Percentiles rank a stretch among this genome's conserved stretches.
These are phyloP conservation scores for Aleiodes alternator DNA, from an alignment of 2,888 invertebrate genomes.

Conservation along the genomic window DNA sequence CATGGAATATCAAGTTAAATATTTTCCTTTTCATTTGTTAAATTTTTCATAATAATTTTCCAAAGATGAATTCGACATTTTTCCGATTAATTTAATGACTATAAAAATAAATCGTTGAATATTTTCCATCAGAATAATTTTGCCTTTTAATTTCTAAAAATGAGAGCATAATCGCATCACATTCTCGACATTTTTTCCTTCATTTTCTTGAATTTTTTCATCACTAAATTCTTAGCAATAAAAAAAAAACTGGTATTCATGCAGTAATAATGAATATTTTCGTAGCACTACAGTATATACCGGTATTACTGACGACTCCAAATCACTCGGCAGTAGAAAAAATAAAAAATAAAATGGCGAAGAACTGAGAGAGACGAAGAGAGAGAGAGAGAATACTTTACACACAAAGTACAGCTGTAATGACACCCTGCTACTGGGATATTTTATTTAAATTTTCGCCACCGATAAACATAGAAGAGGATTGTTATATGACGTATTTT, in stretches of 20 bases:
- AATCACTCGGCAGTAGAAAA: conserved; percentile 13
- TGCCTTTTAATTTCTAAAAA: too few species aligned
- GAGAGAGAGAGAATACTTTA: conserved; percentile 24
- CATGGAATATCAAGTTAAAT: background rate
- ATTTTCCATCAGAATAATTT: too few species aligned
- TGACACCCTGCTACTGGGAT: conserved; percentile 42
- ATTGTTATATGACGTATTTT: conserved; percentile 58
- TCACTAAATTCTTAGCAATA: background rate
- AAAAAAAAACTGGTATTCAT: background rate
- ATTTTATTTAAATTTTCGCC: conserved; percentile 52
- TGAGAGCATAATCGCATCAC: too few species aligned
- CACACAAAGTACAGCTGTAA: conserved; percentile 37
- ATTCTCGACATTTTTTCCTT: too few species aligned
- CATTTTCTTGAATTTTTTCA: too few species aligned
- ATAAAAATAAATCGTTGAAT: too few species aligned
- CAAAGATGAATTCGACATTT: too few species aligned
- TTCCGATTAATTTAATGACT: too few species aligned
- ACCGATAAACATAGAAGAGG: conserved; percentile 47
- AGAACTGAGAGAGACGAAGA: too few species aligned
- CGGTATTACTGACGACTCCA: conserved; percentile 15
- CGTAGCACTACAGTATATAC: background rate
- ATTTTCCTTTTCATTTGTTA: background rate
- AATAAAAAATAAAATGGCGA: background rate
- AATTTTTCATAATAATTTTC: too few species aligned
- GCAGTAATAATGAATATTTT: background rate